Evolutionary conservation across 2,888 invertebrate species (phyloP), one percentile per base, ranked within the genome.

Genomic region (Metopia argyrocephala): DNA sequence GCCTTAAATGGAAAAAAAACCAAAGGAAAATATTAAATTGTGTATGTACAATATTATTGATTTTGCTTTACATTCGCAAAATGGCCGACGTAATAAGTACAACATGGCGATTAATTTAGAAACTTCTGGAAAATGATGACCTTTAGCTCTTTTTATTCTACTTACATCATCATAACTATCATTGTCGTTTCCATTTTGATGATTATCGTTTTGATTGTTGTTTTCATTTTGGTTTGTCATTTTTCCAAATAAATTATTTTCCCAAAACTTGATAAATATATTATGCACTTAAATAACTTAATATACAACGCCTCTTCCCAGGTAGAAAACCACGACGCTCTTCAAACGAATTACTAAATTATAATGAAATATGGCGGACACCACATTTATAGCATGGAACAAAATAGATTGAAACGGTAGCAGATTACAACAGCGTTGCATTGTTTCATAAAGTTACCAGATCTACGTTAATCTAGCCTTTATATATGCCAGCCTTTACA

Each of bases 111-210:
- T 38, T 65, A 45, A 52, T 5, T 45, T 20, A 46, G 71, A 59
- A 46, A 2, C n/a, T 71, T 82, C 70, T 73, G 59, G 71, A 78
- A 70, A 12, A 81, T 50, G 38, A 65, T 62, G 9, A 56, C 20
- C 12, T 71, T 46, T 64, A 28, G 28, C 61, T 56, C 2, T 56
- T 56, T 62, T 66, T 50, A 25, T 46, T 66, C 2, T 70, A 83
- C 84, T 84, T 80, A 84, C 84, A 70, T 84, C 84, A 74, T 83
- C 81, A 70, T 79, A 68, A 64, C 78, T 75, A 68, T 80, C 80
- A 65, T 78, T 66, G 5, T 62, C 59, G 15, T 76, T 73, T 5
- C 81, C 83, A 75, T 83, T 81, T 71, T 83, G 75, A 46, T 78
- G 74, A 3, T 74, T 79, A 57, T 82, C 82, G 21, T 83, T 79